phyloP scores from a whole-genome alignment of 1,140 invertebrate genomes.

The Elysia chlorotica region DNA sequence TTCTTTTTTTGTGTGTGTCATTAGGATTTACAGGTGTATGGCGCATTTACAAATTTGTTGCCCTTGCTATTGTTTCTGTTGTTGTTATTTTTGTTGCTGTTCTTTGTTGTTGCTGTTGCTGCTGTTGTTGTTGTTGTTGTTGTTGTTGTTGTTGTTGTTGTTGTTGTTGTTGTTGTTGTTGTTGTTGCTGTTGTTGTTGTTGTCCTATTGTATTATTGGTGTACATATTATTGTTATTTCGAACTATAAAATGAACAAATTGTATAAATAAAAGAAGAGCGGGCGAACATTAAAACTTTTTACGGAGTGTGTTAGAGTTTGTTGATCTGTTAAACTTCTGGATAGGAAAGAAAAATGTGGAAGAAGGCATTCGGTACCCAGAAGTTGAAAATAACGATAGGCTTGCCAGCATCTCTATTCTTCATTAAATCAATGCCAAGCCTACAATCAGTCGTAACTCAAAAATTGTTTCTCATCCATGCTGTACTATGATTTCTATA shows the following conservation, averaged over 20 bases:
- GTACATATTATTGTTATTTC: no score
- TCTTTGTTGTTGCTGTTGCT: neutral
- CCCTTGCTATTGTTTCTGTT: neutral
- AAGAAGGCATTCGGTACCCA: neutral
- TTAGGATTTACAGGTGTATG: no score
- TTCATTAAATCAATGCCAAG: no score
- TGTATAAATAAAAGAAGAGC: no score
- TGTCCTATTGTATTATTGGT: neutral
- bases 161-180: neutral
- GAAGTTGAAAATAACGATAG: no score
- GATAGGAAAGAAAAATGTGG: neutral
- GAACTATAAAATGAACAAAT: no score
- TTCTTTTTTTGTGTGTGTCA: no score
- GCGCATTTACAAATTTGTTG: no score
- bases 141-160: neutral
- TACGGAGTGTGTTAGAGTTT: neutral
- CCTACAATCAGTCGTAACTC: no score
- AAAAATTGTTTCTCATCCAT: no score
- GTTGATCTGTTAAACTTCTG: neutral
- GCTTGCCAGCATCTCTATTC: no score
- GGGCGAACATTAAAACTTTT: neutral
- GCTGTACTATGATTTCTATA: no score
- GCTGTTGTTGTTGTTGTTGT: neutral
- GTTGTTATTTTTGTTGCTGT: neutral
- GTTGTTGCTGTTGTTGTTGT: neutral